Evolutionary conservation across 2,797 vertebrate species (phyloP).

Genomic region (Rousettus madagascariensis): DNA sequence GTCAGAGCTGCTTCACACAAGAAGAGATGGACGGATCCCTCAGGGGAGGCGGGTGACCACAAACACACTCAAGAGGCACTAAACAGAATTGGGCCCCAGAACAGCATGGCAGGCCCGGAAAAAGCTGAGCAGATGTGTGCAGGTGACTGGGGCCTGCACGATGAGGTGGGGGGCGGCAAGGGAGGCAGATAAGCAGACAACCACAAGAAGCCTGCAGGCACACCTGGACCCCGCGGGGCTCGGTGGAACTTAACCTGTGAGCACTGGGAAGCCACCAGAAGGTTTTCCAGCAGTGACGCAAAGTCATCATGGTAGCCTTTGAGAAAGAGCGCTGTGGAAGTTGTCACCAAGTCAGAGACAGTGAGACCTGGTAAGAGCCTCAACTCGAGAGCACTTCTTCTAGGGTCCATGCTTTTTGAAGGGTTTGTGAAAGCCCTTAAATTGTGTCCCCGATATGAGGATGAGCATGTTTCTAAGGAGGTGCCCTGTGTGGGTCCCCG

Average conservation of each 20-base stretch:
- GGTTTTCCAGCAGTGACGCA: neutral
- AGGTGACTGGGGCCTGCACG: neutral
- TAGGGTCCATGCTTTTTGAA: neutral
- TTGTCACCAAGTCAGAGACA: neutral
- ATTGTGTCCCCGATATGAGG: neutral
- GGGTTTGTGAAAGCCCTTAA: neutral
- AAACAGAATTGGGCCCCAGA: neutral
- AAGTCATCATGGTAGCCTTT: neutral
- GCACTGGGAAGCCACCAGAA: neutral
- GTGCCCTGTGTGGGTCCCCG: neutral
- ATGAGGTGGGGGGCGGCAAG: neutral
- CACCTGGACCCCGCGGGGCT: neutral
- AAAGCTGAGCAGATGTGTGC: neutral
- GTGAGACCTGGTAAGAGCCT: neutral
- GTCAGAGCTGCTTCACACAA: neutral
- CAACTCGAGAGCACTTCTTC: neutral
- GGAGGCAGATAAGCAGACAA: too few relatives aligned
- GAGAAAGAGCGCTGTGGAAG: neutral
- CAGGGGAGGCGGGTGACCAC: too few relatives aligned
- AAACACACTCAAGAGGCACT: neutral
- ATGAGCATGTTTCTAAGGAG: neutral
- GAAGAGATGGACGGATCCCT: neutral
- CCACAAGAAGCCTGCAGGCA: neutral
- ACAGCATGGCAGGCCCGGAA: neutral
- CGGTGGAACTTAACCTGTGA: neutral